Conservation (phyloP, 2,888 invertebrate genomes). For the Lapara coniferarum region DNA sequence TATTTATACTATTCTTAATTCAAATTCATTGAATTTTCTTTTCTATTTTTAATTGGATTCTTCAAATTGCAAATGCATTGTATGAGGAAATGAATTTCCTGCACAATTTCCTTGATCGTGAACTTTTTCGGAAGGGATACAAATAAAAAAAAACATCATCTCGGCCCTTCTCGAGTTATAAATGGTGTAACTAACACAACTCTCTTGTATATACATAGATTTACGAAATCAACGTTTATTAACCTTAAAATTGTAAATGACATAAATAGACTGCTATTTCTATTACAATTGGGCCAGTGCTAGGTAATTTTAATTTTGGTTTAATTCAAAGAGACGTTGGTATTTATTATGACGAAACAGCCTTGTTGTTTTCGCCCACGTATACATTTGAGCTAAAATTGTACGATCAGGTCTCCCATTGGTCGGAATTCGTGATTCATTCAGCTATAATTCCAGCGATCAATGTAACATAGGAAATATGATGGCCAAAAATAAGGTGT, state of each 20-base stretch:
- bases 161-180: too few species aligned
- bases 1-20: too few species aligned
- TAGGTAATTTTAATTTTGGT: conserved; percentile 57
- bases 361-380: conserved; percentile 78
- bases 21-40: too few species aligned
- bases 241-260: conserved; percentile 8
- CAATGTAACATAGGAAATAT: conserved; percentile 64
- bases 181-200: too few species aligned
- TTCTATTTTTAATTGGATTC: too few species aligned
- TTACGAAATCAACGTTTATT: conserved; percentile 6
- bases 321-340: conserved; percentile 57
- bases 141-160: too few species aligned
- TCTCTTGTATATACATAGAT: too few species aligned
- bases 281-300: conserved; percentile 31
- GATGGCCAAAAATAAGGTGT: conserved; percentile 58
- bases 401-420: conserved; percentile 56
- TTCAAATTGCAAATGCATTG: too few species aligned
- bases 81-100: too few species aligned
- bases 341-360: conserved; percentile 69
- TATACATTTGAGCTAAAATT: conserved; percentile 63
- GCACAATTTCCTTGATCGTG: too few species aligned
- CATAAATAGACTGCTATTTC: conserved; percentile 31
- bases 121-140: too few species aligned
- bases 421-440: conserved; percentile 68
- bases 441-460: conserved; percentile 66